These are phyloP conservation scores for Cylloceria caligata DNA, from an alignment of 2,888 invertebrate genomes.

Conservation along the genomic window DNA sequence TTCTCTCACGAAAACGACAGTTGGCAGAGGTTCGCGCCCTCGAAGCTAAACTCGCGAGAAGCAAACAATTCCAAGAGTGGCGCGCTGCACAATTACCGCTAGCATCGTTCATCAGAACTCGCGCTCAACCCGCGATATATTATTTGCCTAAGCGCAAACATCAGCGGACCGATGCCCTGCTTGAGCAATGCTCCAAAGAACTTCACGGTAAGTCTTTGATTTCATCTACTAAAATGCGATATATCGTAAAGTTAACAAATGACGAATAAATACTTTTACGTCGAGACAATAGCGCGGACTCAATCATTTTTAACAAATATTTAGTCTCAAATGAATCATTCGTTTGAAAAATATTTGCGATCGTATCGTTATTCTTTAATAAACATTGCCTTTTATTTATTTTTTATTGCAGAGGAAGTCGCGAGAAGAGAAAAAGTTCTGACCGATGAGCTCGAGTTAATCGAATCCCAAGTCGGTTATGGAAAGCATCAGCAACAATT, in stretches of 20 bases:
- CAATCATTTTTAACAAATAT: no score
- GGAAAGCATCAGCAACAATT: slow-evolving; percentile 77
- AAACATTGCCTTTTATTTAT: no score
- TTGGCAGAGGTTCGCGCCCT: slow-evolving; percentile 95
- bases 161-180: slow-evolving; percentile 78
- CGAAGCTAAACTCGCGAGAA: slow-evolving; percentile 95
- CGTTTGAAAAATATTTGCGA: no score
- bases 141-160: slow-evolving; percentile 94
- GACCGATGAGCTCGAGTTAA: slow-evolving; percentile 79
- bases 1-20: slow-evolving; percentile 93
- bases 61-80: slow-evolving; percentile 95
- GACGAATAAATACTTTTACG: background rate
- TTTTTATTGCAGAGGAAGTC: slow-evolving; percentile 78
- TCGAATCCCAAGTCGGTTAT: slow-evolving; percentile 80
- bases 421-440: slow-evolving; percentile 80
- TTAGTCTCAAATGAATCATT: no score
- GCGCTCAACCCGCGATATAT: slow-evolving; percentile 94
- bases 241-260: background rate
- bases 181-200: slow-evolving; percentile 80
- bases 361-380: no score
- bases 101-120: slow-evolving; percentile 94
- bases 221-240: background rate
- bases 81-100: slow-evolving; percentile 92
- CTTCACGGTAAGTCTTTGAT: slow-evolving; percentile 76
- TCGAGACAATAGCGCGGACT: background rate